phyloP scores from a whole-genome alignment of 2,113 vertebrate genomes.

The Barbus barbus region DNA sequence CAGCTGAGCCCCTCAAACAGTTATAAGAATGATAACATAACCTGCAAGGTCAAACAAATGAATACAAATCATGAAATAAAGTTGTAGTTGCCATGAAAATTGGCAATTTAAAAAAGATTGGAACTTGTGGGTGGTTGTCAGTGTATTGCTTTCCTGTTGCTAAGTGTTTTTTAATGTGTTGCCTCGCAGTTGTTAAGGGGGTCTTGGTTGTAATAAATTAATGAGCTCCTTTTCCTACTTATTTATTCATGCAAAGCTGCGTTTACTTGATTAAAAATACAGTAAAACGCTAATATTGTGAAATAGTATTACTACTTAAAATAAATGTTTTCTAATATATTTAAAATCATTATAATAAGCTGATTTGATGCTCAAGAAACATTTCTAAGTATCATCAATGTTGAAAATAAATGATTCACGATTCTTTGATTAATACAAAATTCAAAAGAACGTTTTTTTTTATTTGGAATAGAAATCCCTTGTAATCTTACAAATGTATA shows the following conservation, averaged over 20 bases:
- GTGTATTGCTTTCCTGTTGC: background rate
- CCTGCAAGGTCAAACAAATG: background rate
- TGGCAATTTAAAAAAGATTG: background rate
- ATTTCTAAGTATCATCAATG: background rate
- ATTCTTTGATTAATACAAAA: background rate
- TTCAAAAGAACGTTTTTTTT: background rate
- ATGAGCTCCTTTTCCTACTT: background rate
- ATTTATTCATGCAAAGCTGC: background rate
- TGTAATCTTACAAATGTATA: background rate
- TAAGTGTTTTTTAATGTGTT: background rate
- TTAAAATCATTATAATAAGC: background rate
- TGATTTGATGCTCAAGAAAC: background rate
- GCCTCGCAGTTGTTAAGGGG: background rate
- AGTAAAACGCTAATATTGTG: background rate
- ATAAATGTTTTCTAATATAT: background rate
- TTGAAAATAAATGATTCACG: too few relatives aligned
- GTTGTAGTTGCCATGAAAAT: background rate
- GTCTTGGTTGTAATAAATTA: background rate
- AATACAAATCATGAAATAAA: background rate
- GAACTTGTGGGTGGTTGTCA: background rate
- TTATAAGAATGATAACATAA: background rate
- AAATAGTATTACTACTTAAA: background rate
- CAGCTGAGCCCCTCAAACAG: constrained; percentile 7
- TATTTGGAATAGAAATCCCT: background rate
- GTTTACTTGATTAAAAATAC: background rate